These are phyloP conservation scores for Peromyscus leucopus DNA, from an alignment of 2,113 vertebrate species.

Conservation along the genomic window DNA sequence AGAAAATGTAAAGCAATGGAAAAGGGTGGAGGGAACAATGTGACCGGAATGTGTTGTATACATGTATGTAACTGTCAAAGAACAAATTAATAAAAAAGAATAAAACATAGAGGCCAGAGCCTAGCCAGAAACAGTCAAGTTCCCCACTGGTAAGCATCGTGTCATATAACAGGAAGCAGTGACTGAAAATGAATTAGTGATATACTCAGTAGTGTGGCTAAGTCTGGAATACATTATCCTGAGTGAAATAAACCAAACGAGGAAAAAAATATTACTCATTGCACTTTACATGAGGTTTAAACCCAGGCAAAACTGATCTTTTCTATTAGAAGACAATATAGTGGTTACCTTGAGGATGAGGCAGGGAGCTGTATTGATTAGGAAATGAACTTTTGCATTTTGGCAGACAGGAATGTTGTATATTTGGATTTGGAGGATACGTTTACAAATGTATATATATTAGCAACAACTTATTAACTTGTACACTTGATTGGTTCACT, in stretches of 20 bases:
- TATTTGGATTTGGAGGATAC: not conserved
- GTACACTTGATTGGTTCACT: not conserved
- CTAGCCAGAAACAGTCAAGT: not conserved
- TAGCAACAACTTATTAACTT: slow-evolving; percentile 33
- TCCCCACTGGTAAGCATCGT: not conserved
- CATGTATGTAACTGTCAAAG: not conserved
- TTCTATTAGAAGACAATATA: slow-evolving; percentile 3
- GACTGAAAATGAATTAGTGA: slow-evolving; percentile 25
- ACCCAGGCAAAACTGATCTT: not conserved
- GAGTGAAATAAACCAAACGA: not conserved
- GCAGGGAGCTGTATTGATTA: not conserved
- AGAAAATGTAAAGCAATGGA: slow-evolving; percentile 15
- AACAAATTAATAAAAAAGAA: not conserved
- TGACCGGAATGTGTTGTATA: not conserved
- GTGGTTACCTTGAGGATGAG: not conserved
- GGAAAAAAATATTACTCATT: not conserved
- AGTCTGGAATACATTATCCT: not conserved
- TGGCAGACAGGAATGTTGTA: not conserved
- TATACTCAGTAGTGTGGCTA: not conserved
- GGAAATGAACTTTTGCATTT: not conserved
- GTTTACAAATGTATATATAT: not conserved
- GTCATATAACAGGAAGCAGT: not conserved
- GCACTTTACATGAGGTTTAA: not conserved
- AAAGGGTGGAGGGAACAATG: not conserved
- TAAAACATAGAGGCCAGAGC: not conserved